Evolutionary conservation across 2,113 vertebrate species (phyloP), one percentile per base, ranked within the genome.

Genomic region (Alligator sinensis): DNA sequence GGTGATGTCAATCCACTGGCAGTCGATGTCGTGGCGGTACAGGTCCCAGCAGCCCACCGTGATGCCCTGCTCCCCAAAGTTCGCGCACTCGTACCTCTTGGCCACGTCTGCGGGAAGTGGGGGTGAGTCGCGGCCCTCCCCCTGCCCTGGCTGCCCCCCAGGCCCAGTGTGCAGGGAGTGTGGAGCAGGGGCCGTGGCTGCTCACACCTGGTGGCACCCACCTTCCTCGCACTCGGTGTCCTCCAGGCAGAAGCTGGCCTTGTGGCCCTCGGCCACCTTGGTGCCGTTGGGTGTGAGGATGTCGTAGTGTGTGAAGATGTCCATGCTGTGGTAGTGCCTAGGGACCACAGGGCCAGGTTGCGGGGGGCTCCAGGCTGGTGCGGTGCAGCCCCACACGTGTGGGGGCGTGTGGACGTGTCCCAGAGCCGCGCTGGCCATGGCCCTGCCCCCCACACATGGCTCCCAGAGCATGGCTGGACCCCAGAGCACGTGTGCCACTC

Each of bases 251-350:
- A 99, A 99, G 92, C 99, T 99, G 94, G 99, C 99, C 93, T 99
- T 99, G 98, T 99, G 99, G 80, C 99, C 99, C 64, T 99, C 99
- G 0, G 99, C 99, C 96, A 99, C 99, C 96, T 98, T 99, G 93
- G 98, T 99, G 57, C 99, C 99, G 0, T 99, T 99, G 82, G 98
- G 94, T 4, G 98, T 99, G 90, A 99, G 97, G 93, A 99, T 98
- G 61, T 99, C 99, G 0, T 99, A 99, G 97, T 99, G 99, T 22
- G 99, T 99, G 98, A 99, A 99, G 90, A 99, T 98, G 34, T 99
- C 99, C 99, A 99, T 99, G 90, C 99, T 99, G 98, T 99, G 99
- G 96, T 99, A 99, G 96, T 99, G 99, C 96, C 99, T 99, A 97
- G 4, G 34, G 9, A 77, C 47, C 47, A 9, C 47, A 47, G 47